A percentile compares a stretch with the other conserved stretches of the same genome.
phyloP scores from a whole-genome alignment of 2,797 vertebrate genomes.

The Melanotaenia maccullochi region DNA sequence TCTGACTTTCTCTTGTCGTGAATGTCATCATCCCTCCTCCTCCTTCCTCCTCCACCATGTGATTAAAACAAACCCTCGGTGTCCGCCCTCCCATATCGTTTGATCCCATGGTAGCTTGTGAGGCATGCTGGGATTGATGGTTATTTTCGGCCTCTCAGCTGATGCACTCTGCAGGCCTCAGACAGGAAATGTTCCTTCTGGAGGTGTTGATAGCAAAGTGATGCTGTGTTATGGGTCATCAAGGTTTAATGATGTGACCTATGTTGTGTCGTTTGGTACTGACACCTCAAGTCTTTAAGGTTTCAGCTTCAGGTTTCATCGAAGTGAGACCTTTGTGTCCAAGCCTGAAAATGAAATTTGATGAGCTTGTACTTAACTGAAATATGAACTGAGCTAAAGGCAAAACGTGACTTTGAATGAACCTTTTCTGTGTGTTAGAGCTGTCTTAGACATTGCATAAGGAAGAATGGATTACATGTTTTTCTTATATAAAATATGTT shows the following conservation, averaged over 20 bases:
- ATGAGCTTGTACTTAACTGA: neutral
- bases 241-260: constrained; percentile 6
- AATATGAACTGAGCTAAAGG: neutral
- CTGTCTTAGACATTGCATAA: neutral
- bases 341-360: neutral
- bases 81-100: constrained; percentile 37
- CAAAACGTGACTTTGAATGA: neutral
- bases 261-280: neutral
- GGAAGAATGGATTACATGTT: neutral
- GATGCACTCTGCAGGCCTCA: constrained; percentile 19
- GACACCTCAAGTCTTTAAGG: neutral
- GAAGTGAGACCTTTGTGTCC: neutral
- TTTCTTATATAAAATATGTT: neutral
- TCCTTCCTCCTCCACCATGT: constrained; percentile 30
- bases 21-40: constrained; percentile 2
- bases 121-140: constrained; percentile 53
- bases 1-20: constrained; percentile 15
- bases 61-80: constrained; percentile 53
- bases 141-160: constrained; percentile 43
- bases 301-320: neutral
- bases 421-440: neutral
- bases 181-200: constrained; percentile 31
- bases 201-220: constrained; percentile 32
- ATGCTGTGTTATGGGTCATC: constrained; percentile 1
- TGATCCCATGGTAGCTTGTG: constrained; percentile 55